Evolutionary conservation across 2,797 vertebrate species (phyloP), one percentile per base, ranked within the genome.

Genomic region (Sarcophilus harrisii): DNA sequence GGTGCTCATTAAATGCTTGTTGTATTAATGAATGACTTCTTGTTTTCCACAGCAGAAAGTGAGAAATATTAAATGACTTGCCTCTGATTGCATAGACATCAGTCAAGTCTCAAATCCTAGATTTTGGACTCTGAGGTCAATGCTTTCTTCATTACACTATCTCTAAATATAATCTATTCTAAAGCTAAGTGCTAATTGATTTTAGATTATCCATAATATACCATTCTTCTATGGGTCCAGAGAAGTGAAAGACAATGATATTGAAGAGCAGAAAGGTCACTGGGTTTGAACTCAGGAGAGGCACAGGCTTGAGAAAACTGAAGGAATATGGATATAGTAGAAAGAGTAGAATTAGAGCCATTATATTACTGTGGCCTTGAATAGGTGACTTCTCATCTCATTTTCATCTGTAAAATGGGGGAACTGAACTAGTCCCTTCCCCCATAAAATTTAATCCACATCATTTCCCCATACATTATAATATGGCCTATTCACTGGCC

Each of bases 41-140:
- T 97, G 87, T 92, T 98, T 98, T 97, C 96, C 91, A 95, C 45
- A 97, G 97, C 97, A 90, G 95, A 0, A 96, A 91, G 94, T 0
- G 93, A 97, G 95, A 97, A 97, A 98, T 96, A 96, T 97, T 96
- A 97, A 97, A 95, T 91, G 97, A 96, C 94, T 95, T 96, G 94
- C 95, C 96, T 90, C 91, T 96, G 93, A 58, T 96, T 95, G 97
- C 0, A 0, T 52, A 32, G 45, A 81, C 38, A 45, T 45, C 9
- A 81, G 38, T 81, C 38, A 24, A 81, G n/a, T 45, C n/a, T 81
- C n/a, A 24, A 81, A 81, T 81, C 2, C 66, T 45, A 45, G 73
- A 30, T n/a, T 81, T 45, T 24, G 73, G 21, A 81, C 73, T 9
- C 16, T 21, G 38, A 24, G 66, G 66, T 18, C n/a, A 38, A 38